Percentiles rank a stretch among this genome's conserved stretches.
phyloP scores from a whole-genome alignment of 2,113 vertebrate genomes.

The Colossoma macropomum region DNA sequence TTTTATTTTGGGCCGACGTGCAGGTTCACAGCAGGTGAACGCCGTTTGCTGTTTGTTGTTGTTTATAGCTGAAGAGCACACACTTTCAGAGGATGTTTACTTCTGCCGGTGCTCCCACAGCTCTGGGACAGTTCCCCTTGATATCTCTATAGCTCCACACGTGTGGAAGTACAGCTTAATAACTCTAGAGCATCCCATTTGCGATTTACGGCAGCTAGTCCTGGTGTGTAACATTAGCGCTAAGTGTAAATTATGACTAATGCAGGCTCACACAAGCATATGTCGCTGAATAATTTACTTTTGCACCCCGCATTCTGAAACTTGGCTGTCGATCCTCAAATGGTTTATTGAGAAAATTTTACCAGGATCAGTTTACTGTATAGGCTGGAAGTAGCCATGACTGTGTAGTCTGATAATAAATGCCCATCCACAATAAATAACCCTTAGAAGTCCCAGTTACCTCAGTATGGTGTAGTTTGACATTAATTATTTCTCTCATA shows the following conservation, averaged over 20 bases:
- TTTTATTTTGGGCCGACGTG: background rate
- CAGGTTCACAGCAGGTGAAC: conserved; percentile 3
- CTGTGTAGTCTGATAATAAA: no score
- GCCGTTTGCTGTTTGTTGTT: conserved; percentile 1
- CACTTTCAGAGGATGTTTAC: background rate
- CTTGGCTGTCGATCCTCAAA: background rate
- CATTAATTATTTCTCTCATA: no score
- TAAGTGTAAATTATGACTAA: background rate
- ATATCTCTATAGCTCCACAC: background rate
- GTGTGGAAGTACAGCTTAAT: background rate
- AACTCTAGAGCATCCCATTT: background rate
- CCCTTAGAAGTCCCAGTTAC: no score
- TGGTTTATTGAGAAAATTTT: background rate
- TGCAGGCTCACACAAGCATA: background rate
- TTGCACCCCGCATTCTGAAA: background rate
- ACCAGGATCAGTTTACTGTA: background rate
- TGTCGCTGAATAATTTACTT: background rate
- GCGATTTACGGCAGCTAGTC: background rate
- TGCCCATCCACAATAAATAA: no score
- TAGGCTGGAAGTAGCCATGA: no score
- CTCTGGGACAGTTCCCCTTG: background rate
- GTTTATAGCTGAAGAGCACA: conserved; percentile 4
- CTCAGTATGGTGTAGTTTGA: no score
- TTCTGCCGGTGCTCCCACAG: background rate
- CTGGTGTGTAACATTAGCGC: background rate